Percentiles rank a stretch among this genome's conserved stretches.
Evolutionary conservation across 2,797 vertebrate species (phyloP).

Genomic region (Gallinago solitaria): DNA sequence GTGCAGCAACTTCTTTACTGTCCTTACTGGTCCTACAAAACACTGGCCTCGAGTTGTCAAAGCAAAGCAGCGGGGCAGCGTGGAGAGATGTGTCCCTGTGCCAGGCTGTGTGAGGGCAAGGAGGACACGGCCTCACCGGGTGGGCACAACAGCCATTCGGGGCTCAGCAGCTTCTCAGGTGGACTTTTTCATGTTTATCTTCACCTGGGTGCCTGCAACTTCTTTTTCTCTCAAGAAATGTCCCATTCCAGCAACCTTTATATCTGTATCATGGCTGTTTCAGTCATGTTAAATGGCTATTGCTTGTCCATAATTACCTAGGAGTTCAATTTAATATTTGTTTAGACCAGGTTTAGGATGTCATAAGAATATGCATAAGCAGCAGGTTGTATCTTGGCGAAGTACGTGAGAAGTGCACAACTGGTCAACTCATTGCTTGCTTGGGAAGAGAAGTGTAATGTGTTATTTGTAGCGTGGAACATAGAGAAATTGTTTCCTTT

Average conservation of each 20-base stretch:
- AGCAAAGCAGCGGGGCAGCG: not conserved
- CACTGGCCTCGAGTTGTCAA: not conserved
- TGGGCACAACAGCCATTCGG: not conserved
- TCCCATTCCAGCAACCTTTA: not conserved
- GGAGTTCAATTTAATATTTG: not conserved
- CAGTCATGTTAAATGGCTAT: not conserved
- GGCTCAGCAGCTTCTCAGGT: not conserved
- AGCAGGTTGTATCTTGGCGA: not conserved
- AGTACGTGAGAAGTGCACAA: not conserved
- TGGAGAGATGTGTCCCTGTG: not conserved
- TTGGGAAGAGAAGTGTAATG: not conserved
- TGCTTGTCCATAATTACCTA: not conserved
- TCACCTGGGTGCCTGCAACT: not conserved
- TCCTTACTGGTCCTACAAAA: not conserved
- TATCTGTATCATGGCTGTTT: not conserved
- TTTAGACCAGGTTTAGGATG: not conserved
- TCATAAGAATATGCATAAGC: not conserved
- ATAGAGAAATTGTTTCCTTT: not conserved
- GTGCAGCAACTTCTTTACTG: not conserved
- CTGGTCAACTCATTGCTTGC: not conserved
- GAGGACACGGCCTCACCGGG: not conserved
- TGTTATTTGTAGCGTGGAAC: not conserved
- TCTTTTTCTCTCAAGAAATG: not conserved
- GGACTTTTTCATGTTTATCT: not conserved
- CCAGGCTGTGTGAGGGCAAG: not conserved